Percentiles rank a stretch among this genome's conserved stretches.
phyloP scores from a whole-genome alignment of 2,113 vertebrate genomes.

The Cinclus cinclus region DNA sequence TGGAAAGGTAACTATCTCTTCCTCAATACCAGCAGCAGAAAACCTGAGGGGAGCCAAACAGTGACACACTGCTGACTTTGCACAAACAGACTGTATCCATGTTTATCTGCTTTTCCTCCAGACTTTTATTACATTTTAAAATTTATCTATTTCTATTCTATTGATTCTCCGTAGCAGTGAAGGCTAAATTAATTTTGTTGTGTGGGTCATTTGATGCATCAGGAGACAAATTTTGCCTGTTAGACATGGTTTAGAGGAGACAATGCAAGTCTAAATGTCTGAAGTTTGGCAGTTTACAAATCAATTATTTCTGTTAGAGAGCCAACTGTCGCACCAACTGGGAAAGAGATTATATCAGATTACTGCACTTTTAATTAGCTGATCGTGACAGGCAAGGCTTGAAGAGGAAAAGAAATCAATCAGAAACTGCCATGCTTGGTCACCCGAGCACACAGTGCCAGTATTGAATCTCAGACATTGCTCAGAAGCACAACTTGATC shows the following conservation, averaged over 20 bases:
- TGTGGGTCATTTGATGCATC: slow-evolving; percentile 17
- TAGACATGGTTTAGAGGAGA: slow-evolving; percentile 50
- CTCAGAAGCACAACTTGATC: slow-evolving; percentile 17
- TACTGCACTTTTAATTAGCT: slow-evolving; percentile 70
- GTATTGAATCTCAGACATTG: slow-evolving; percentile 46
- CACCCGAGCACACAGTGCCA: neutral
- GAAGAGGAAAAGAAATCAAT: slow-evolving; percentile 63
- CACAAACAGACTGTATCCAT: neutral
- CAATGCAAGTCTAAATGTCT: slow-evolving; percentile 46
- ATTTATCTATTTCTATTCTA: slow-evolving; percentile 36
- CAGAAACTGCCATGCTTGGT: slow-evolving; percentile 39
- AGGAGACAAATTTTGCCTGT: slow-evolving; percentile 48
- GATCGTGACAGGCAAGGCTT: slow-evolving; percentile 55
- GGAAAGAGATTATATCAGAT: slow-evolving; percentile 68
- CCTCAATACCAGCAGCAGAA: neutral
- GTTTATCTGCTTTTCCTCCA: neutral
- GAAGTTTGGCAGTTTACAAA: slow-evolving; percentile 65
- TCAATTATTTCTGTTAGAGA: slow-evolving; percentile 64
- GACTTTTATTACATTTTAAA: slow-evolving; percentile 18
- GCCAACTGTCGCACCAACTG: slow-evolving; percentile 31
- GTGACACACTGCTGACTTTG: neutral
- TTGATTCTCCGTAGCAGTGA: slow-evolving; percentile 22
- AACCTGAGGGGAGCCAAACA: neutral
- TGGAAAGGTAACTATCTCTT: neutral
- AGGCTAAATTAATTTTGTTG: slow-evolving; percentile 38